phyloP scores from a whole-genome alignment of 2,797 vertebrate genomes.

The Tarsius wallacei region DNA sequence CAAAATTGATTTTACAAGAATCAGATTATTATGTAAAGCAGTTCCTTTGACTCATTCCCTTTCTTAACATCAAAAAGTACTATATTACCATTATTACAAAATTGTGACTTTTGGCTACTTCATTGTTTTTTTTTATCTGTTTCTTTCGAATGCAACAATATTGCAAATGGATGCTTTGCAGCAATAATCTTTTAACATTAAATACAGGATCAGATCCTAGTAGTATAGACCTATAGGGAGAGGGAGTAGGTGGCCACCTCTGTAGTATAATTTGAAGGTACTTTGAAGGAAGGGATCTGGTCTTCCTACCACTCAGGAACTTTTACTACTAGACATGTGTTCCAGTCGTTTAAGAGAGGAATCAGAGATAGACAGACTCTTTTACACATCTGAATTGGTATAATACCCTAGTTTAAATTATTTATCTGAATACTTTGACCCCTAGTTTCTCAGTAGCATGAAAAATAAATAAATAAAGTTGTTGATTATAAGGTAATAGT shows the following conservation, averaged over 20 bases:
- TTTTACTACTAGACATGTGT: not conserved
- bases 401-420: not conserved
- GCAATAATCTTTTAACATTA: not conserved
- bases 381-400: not conserved
- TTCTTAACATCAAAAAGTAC: not conserved
- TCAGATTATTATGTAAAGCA: not conserved
- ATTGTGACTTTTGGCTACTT: not conserved
- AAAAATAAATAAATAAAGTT: not conserved
- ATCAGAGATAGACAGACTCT: not conserved
- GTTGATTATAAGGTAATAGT: not conserved
- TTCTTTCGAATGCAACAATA: not conserved
- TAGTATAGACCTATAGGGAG: rapidly evolving
- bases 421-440: not conserved
- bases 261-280: not conserved
- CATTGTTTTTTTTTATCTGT: not conserved
- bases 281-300: not conserved
- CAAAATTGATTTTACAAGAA: not conserved
- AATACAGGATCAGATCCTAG: not conserved
- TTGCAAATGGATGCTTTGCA: not conserved
- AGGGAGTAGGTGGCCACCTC: not conserved
- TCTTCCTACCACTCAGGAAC: not conserved
- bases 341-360: not conserved
- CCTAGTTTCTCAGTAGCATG: not conserved
- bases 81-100: not conserved
- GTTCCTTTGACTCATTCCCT: not conserved